These are phyloP conservation scores for Mongoloraphidia duomilia DNA, from an alignment of 2,888 invertebrate species.

Conservation along the genomic window DNA sequence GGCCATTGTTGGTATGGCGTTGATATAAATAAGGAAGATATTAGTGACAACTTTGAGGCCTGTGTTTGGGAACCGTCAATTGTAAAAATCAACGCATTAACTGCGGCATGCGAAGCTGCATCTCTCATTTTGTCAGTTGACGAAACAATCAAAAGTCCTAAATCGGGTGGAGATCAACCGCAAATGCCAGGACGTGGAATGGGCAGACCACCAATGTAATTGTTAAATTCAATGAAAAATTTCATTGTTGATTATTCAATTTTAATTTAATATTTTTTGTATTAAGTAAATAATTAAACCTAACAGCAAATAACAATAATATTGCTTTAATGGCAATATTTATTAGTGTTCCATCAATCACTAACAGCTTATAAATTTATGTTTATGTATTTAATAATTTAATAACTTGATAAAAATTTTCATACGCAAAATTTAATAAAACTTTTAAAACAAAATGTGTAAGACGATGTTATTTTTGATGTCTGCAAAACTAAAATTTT, in stretches of 20 bases:
- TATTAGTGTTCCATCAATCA: neutral
- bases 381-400: too few species aligned
- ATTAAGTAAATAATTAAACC: neutral
- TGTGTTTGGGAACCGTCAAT: constrained; percentile 98
- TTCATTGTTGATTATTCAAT: neutral
- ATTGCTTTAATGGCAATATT: neutral
- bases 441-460: too few species aligned
- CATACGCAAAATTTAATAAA: too few species aligned
- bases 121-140: constrained; percentile 93
- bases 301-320: neutral
- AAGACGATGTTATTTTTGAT: too few species aligned
- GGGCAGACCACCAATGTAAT: constrained; percentile 58
- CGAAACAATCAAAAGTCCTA: constrained; percentile 93
- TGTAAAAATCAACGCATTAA: constrained; percentile 92
- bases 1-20: constrained; percentile 91
- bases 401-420: too few species aligned
- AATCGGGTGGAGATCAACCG: constrained; percentile 39
- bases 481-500: too few species aligned
- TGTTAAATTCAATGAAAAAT: neutral
- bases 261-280: neutral
- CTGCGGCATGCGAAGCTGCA: constrained; percentile 91
- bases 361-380: too few species aligned
- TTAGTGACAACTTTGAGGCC: constrained; percentile 80
- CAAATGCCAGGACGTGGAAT: constrained; percentile 45
- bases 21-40: constrained; percentile 86